phyloP scores from a whole-genome alignment of 2,113 vertebrate species.

The Hemichromis elongatus region DNA sequence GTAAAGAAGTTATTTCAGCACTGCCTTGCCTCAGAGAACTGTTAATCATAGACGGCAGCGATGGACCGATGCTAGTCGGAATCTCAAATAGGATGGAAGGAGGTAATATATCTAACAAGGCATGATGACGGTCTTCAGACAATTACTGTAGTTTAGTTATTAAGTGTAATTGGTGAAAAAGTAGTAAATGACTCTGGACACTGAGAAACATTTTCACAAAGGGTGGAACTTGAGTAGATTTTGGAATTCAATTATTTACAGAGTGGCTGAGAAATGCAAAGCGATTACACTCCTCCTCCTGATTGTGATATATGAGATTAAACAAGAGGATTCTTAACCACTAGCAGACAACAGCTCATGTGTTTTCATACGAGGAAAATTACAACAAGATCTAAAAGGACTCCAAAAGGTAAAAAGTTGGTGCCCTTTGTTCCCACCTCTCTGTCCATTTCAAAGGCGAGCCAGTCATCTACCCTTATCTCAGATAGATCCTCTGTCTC shows the following conservation, averaged over 20 bases:
- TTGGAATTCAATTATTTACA: background rate
- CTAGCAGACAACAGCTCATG: background rate
- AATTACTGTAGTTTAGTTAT: background rate
- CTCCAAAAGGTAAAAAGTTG: background rate
- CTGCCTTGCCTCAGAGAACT: background rate
- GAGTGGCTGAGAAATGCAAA: background rate
- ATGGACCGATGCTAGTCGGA: background rate
- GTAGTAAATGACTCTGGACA: background rate
- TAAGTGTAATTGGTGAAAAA: background rate
- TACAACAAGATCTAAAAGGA: background rate
- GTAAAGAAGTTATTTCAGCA: background rate
- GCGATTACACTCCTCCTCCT: background rate
- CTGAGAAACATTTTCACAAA: background rate
- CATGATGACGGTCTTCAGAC: background rate
- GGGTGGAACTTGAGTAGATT: background rate
- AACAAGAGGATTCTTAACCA: background rate
- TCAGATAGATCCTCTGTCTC: slow-evolving; percentile 66
- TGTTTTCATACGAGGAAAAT: background rate
- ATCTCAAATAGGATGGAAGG: background rate
- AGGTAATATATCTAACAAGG: background rate
- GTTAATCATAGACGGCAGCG: background rate
- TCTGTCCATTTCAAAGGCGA: slow-evolving; percentile 81
- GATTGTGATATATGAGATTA: background rate
- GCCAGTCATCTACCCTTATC: slow-evolving; percentile 88
- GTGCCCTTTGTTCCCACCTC: slow-evolving; percentile 70